phyloP scores from a whole-genome alignment of 2,113 vertebrate species.

The Reinhardtius hippoglossoides region DNA sequence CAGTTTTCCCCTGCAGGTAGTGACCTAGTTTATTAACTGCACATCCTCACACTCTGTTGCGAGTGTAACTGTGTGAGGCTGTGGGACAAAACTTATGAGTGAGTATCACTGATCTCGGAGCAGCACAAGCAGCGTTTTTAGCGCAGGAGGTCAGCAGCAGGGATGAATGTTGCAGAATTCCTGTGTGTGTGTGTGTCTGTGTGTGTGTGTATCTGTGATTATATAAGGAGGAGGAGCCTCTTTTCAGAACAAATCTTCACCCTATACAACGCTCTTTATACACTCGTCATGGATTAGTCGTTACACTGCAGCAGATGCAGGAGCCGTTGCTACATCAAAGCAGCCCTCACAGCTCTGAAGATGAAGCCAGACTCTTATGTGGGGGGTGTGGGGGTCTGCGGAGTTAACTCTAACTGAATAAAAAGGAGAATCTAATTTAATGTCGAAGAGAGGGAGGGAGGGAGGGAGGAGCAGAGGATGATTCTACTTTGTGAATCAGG shows the following conservation, averaged over 20 bases:
- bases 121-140: neutral
- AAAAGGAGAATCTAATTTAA: constrained; percentile 36
- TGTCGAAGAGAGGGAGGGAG: neutral
- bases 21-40: neutral
- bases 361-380: constrained; percentile 41
- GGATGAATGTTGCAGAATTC: neutral
- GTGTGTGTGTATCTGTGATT: constrained; percentile 27
- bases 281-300: constrained; percentile 51
- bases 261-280: constrained; percentile 36
- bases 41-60: neutral
- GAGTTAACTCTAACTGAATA: constrained; percentile 21
- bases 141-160: neutral
- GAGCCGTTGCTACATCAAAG: constrained; percentile 55
- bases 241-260: constrained; percentile 40
- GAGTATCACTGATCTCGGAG: neutral
- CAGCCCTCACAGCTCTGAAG: constrained; percentile 42
- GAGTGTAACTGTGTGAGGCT: neutral
- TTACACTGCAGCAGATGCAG: constrained; percentile 42
- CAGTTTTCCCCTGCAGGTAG: neutral
- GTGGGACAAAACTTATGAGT: neutral
- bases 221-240: constrained; percentile 12
- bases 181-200: constrained; percentile 15
- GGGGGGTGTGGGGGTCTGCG: constrained; percentile 2
- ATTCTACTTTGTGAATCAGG: neutral
- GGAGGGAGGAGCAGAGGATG: neutral